These are phyloP conservation scores for Triplophysa tibetana DNA, from an alignment of 2,113 vertebrate species.

Conservation along the genomic window DNA sequence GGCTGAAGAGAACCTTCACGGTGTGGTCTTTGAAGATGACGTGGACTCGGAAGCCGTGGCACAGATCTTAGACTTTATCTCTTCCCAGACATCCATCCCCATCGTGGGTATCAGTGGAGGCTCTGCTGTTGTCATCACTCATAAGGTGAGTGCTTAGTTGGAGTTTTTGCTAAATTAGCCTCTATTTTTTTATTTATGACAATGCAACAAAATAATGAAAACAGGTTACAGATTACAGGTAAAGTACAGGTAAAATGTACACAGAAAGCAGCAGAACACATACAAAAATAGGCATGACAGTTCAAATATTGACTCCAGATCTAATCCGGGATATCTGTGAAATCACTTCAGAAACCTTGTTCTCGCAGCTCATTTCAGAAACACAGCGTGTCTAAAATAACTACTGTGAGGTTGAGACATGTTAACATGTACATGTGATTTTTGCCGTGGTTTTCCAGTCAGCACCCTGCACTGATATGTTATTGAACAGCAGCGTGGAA, in stretches of 20 bases:
- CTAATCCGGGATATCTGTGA: conserved; percentile 37
- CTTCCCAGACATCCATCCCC: conserved; percentile 89
- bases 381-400: conserved; percentile 8
- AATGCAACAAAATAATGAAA: background rate
- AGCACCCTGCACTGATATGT: conserved; percentile 19
- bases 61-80: conserved; percentile 96
- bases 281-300: background rate
- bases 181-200: background rate
- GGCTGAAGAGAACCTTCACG: conserved; percentile 82
- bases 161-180: background rate
- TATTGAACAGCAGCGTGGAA: conserved; percentile 29
- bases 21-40: conserved; percentile 93
- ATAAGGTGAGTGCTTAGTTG: conserved; percentile 80
- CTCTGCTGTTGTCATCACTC: conserved; percentile 90
- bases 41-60: conserved; percentile 88
- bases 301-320: conserved; percentile 12
- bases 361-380: background rate
- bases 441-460: conserved; percentile 1
- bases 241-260: background rate
- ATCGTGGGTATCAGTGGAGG: conserved; percentile 96
- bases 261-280: background rate
- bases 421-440: conserved; percentile 9
- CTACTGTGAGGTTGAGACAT: background rate
- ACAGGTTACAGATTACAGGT: background rate
- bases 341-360: conserved; percentile 10